A percentile compares a stretch with the other conserved stretches of the same genome.
Conservation (phyloP, 1,140 invertebrate species). For the Pogonus chalceus region DNA sequence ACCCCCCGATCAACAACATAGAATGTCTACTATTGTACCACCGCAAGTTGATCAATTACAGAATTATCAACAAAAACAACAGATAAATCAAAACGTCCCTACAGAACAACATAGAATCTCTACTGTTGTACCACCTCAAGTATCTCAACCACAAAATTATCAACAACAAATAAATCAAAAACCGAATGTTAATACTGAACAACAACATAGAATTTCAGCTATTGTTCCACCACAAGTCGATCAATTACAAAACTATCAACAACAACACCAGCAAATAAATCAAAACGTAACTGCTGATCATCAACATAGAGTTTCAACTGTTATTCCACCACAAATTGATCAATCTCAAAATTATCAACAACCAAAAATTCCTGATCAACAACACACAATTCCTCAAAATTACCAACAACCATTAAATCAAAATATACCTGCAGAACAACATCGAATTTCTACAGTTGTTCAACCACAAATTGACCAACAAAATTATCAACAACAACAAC, state of each 20-base stretch:
- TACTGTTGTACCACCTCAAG: slow-evolving; percentile 25
- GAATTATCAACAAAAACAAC: slow-evolving; percentile 14
- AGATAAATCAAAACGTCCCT: not conserved
- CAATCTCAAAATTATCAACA: not conserved
- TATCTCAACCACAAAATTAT: not conserved
- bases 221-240: slow-evolving; percentile 10
- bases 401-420: slow-evolving; percentile 13
- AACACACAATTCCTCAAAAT: not conserved
- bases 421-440: slow-evolving; percentile 6
- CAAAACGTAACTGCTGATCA: slow-evolving; percentile 20
- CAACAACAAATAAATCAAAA: not conserved
- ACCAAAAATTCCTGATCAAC: not conserved
- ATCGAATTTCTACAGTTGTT: slow-evolving; percentile 3
- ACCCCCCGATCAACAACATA: not conserved
- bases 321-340: slow-evolving; percentile 14
- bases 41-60: slow-evolving; percentile 5
- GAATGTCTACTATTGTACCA: slow-evolving; percentile 11
- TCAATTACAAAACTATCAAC: too few relatives aligned
- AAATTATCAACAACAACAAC: not conserved
- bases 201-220: slow-evolving; percentile 8
- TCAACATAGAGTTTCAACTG: slow-evolving; percentile 32
- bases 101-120: slow-evolving; percentile 27
- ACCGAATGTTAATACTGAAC: not conserved
- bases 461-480: not conserved
- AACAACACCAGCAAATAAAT: slow-evolving; percentile 15